Percentiles rank a stretch among this genome's conserved stretches.
Evolutionary conservation across 2,888 invertebrate genomes (phyloP).

Genomic region (Sinopyrophorus schimmeli): DNA sequence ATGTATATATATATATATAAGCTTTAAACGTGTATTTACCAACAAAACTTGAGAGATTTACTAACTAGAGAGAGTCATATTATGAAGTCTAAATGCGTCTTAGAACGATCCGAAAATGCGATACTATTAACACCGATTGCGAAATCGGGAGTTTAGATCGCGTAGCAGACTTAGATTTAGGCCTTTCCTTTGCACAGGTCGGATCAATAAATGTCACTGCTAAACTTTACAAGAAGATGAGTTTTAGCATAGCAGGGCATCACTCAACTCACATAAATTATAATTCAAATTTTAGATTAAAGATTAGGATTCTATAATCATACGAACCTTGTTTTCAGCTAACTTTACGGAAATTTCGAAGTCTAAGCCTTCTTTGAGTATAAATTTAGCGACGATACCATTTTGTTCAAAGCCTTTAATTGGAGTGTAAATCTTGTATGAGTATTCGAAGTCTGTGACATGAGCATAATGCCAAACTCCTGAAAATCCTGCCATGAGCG

Average conservation of each 20-base stretch:
- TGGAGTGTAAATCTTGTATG: conserved; percentile 77
- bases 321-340: conserved; percentile 65
- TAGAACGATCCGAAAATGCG: conserved; percentile 12
- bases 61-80: no score
- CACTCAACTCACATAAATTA: conserved; percentile 43
- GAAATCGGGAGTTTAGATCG: conserved; percentile 40
- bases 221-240: conserved; percentile 41
- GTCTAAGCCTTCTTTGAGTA: conserved; percentile 67
- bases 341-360: conserved; percentile 71
- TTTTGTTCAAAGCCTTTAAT: conserved; percentile 77
- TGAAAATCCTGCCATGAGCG: conserved; percentile 73
- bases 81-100: background rate
- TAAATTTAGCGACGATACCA: conserved; percentile 72
- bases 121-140: conserved; percentile 30
- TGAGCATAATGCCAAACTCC: conserved; percentile 76
- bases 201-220: conserved; percentile 43
- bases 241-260: conserved; percentile 39
- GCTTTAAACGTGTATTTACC: no score
- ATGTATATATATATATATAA: no score
- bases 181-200: conserved; percentile 39
- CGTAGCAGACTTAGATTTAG: conserved; percentile 33
- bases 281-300: conserved; percentile 43
- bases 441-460: conserved; percentile 74
- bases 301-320: conserved; percentile 32
- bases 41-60: no score